Conservation (phyloP, 1,140 invertebrate genomes). For the Littorina saxatilis region DNA sequence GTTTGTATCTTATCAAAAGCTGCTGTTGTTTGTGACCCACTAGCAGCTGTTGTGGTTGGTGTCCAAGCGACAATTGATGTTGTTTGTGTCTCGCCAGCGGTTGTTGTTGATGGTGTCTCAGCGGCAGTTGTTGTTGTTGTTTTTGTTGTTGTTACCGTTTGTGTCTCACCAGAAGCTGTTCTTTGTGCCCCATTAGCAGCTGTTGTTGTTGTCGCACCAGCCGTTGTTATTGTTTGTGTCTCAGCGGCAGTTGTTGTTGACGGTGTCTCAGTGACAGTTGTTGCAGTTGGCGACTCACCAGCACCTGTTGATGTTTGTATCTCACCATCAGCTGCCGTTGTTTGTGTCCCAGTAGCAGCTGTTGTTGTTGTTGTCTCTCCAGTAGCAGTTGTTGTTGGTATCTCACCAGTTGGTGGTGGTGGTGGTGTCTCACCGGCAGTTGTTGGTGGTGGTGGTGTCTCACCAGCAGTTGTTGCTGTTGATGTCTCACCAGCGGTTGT, state of each 20-base stretch:
- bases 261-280: not conserved
- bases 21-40: not conserved
- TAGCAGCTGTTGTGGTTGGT: not conserved
- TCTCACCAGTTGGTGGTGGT: not conserved
- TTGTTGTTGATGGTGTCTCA: not conserved
- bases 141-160: not conserved
- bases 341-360: not conserved
- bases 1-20: not conserved
- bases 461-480: not conserved
- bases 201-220: not conserved
- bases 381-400: not conserved
- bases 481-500: too few species aligned
- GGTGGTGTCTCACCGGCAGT: not conserved
- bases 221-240: slow-evolving; percentile 14
- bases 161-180: not conserved
- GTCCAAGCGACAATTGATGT: not conserved
- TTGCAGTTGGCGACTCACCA: not conserved
- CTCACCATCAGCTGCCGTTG: not conserved
- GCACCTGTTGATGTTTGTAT: not conserved
- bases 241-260: not conserved
- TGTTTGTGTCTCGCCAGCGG: not conserved
- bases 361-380: not conserved
- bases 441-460: not conserved
- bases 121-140: slow-evolving; percentile 3
- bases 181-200: not conserved